phyloP scores from a whole-genome alignment of 1,140 invertebrate genomes.

The Potamilus streckersoni region DNA sequence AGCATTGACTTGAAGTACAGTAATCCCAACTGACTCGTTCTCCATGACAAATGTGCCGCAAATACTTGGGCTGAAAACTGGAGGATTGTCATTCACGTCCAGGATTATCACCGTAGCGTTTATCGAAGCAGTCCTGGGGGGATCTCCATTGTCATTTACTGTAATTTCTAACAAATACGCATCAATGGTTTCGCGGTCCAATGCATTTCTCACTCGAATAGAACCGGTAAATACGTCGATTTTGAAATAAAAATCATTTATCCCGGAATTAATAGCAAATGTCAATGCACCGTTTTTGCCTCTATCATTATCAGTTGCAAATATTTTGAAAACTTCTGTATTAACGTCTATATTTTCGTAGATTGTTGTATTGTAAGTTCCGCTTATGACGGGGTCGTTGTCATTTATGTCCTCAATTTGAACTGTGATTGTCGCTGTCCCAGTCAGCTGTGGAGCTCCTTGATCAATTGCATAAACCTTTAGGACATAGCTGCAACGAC shows the following conservation, averaged over 20 bases:
- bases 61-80: constrained; percentile 28
- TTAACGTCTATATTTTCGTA: constrained; percentile 40
- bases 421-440: constrained; percentile 45
- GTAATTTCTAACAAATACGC: constrained; percentile 34
- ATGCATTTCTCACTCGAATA: constrained; percentile 34
- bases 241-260: constrained; percentile 37
- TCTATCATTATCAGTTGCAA: constrained; percentile 45
- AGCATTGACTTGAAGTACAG: constrained; percentile 26
- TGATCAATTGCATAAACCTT: constrained; percentile 36
- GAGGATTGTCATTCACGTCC: constrained; percentile 53
- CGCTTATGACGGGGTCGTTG: constrained; percentile 40
- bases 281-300: constrained; percentile 41
- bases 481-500: constrained; percentile 36
- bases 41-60: constrained; percentile 36
- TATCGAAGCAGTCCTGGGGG: constrained; percentile 12
- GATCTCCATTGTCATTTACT: constrained; percentile 42
- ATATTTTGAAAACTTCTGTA: constrained; percentile 41
- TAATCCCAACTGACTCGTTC: constrained; percentile 18
- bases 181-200: constrained; percentile 44
- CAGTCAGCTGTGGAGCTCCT: constrained; percentile 32
- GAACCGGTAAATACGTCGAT: constrained; percentile 40
- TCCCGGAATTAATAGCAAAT: constrained; percentile 42
- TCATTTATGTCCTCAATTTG: constrained; percentile 47
- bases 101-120: constrained; percentile 37
- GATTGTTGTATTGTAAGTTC: constrained; percentile 39